These are phyloP conservation scores for Enteromius anoplus DNA, from an alignment of 2,797 vertebrate species.

Conservation along the genomic window DNA sequence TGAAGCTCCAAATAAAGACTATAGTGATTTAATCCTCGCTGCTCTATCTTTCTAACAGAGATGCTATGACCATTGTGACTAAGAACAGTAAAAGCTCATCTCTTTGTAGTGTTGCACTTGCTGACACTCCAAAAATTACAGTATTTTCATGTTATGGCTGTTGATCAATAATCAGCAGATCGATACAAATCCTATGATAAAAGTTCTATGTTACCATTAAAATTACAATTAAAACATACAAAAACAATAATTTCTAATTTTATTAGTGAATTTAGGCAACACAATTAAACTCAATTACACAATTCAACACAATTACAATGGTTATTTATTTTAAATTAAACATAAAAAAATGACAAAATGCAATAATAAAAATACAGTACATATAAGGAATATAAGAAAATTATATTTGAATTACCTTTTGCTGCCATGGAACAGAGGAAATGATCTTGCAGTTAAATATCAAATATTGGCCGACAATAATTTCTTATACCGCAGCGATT, in stretches of 20 bases:
- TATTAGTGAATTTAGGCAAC: neutral
- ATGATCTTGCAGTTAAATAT: neutral
- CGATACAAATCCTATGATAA: too few relatives aligned
- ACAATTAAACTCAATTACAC: too few relatives aligned
- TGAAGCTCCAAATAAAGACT: conserved; percentile 47
- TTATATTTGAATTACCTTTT: neutral
- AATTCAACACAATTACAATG: neutral
- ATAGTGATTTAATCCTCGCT: conserved; percentile 14
- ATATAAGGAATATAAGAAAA: neutral
- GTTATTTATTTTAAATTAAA: neutral
- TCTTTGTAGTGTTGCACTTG: neutral
- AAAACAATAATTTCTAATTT: neutral
- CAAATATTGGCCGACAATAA: conserved; percentile 4
- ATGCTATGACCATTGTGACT: conserved; percentile 16
- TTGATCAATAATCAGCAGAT: neutral
- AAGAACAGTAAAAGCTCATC: conserved; percentile 23
- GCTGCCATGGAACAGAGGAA: neutral
- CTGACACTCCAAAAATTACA: neutral
- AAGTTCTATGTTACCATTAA: neutral
- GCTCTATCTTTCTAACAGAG: conserved; percentile 38
- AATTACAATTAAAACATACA: neutral
- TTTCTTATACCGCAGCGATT: conserved; percentile 11
- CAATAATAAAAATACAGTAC: neutral
- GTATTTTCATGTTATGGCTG: neutral
- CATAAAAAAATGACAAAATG: neutral